Base-by-base conservation (phyloP, 2,113 vertebrate genomes). In the Tenebrosternarchus preto region DNA sequence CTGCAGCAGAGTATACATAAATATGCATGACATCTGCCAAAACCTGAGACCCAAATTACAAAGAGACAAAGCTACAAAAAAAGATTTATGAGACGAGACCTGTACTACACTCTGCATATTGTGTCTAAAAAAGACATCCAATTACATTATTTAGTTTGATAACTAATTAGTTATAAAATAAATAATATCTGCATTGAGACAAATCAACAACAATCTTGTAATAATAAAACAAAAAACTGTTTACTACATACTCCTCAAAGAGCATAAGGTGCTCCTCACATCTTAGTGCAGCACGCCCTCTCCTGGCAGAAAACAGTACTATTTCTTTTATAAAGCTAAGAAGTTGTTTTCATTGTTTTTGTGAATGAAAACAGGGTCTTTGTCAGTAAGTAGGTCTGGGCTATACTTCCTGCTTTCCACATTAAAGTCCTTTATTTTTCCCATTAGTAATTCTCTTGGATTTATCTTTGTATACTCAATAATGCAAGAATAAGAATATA, bases 281-380 rank as follows among this genome's bases (percentile, higher is more conserved):
- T 60, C 33, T 78, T 70, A 29, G 25, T 6, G 31, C 33, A 70
- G 31, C 2, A 8, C 55, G 0, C 76, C 76, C 76, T 60, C 66
- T 78, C 20, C 53, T 60, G 76, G 66, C 8, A 11, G 15, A 60
- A 11, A 27, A 59, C 0, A 8, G 55, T 19, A 76, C 43, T 66
- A 22, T 72, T 55, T 50, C 5, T 15, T 12, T 15, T 15, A 12
- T 9, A 12, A 50, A 9, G 43, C 15, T 50, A 36, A 36, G 33
- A 36, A 12, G 12, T 50, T 15, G 12, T 50, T 11, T 50, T 50
- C 43, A 50, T 50, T 50, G 43, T 50, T 50, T 50, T 50, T 50
- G 11, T 50, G 43, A 50, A 50, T 50, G 43, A 50, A 50, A 50
- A 50, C 43, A 7, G 8, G 15, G 43, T 15, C 43, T 9, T 8